Percentiles rank a stretch among this genome's conserved stretches.
Conservation (phyloP, 2,888 invertebrate species). For the Aleiodes testaceus region DNA sequence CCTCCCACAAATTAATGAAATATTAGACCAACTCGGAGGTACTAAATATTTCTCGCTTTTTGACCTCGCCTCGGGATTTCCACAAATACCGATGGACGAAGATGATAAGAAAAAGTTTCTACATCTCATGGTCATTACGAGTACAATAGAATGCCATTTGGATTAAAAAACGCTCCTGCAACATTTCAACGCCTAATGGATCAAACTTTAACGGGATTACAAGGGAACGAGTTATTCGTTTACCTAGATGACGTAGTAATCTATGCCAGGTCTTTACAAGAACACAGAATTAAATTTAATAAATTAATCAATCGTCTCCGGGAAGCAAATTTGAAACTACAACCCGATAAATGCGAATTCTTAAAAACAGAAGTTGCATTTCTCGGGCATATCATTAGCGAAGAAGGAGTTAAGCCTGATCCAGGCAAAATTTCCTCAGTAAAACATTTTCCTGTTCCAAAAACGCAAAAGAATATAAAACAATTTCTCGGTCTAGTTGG, state of each 20-base stretch:
- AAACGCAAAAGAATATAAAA: too few species aligned
- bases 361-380: too few species aligned
- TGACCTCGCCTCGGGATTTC: constrained; percentile 51
- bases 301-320: constrained; percentile 32
- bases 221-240: constrained; percentile 18
- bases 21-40: too few species aligned
- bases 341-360: too few species aligned
- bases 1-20: too few species aligned
- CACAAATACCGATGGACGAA: constrained; percentile 54
- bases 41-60: too few species aligned
- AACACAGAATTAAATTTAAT: constrained; percentile 2
- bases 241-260: constrained; percentile 17
- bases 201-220: constrained; percentile 50
- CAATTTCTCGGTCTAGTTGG: too few species aligned
- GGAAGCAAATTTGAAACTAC: too few species aligned
- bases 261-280: not conserved
- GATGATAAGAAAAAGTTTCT: constrained; percentile 49
- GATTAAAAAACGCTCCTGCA: constrained; percentile 49
- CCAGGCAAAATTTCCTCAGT: too few species aligned
- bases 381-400: too few species aligned
- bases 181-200: constrained; percentile 64
- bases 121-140: constrained; percentile 53
- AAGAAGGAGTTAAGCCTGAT: too few species aligned
- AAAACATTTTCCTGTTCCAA: too few species aligned
- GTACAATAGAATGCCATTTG: constrained; percentile 54